A percentile compares a stretch with the other conserved stretches of the same genome.
Conservation (phyloP, 2,113 vertebrate genomes). For the Ellobius talpinus region DNA sequence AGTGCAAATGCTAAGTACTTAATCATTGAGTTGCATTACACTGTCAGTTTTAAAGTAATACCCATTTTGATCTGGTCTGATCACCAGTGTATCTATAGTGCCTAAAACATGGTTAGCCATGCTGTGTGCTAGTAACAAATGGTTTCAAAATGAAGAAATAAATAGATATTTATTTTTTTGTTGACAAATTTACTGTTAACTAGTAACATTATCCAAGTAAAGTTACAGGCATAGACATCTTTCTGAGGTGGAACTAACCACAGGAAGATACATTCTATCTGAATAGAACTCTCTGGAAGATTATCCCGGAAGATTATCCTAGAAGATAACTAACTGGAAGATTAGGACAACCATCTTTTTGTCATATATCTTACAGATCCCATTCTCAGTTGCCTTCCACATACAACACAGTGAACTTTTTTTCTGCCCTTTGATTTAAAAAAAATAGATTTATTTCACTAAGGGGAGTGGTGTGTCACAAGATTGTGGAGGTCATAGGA, state of each 20-base stretch:
- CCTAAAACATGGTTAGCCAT: background rate
- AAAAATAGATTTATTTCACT: background rate
- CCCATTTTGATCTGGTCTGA: background rate
- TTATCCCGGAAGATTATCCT: background rate
- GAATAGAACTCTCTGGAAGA: background rate
- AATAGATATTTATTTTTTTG: background rate
- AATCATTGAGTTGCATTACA: background rate
- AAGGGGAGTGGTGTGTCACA: background rate
- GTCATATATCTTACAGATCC: slow-evolving; percentile 7
- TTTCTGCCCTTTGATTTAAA: background rate
- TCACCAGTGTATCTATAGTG: background rate
- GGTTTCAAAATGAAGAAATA: slow-evolving; percentile 20
- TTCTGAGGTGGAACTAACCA: background rate
- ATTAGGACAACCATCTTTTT: background rate
- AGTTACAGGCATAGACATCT: background rate
- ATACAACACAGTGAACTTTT: background rate
- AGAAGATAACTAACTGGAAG: background rate
- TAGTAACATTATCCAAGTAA: background rate
- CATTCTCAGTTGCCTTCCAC: background rate
- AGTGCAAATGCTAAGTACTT: background rate
- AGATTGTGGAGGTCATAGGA: background rate
- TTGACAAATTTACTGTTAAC: background rate
- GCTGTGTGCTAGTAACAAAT: background rate
- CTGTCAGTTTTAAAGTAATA: background rate
- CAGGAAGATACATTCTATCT: background rate